Evolutionary conservation across 2,113 vertebrate species (phyloP).

Genomic region (Lathamus discolor): DNA sequence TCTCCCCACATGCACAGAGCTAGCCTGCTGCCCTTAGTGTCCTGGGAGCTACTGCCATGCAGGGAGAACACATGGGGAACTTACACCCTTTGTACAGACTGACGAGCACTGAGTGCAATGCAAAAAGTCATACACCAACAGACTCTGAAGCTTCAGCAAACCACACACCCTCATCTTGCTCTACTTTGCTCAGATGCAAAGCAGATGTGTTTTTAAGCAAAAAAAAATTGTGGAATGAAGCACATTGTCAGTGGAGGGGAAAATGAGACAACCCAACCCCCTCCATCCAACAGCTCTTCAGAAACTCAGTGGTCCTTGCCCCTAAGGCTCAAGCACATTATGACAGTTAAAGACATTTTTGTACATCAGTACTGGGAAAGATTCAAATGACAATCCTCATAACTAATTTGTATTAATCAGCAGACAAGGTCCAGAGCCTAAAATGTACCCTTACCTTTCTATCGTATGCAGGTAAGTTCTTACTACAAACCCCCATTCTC

Average conservation of each 20-base stretch:
- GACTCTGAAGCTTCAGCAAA: neutral
- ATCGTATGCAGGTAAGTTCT: neutral
- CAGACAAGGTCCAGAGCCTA: neutral
- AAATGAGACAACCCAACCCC: neutral
- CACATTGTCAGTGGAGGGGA: too few species aligned
- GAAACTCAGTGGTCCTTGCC: neutral
- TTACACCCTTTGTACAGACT: neutral
- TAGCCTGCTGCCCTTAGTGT: neutral
- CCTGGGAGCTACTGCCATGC: neutral
- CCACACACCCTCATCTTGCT: rapidly evolving
- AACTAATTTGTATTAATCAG: neutral
- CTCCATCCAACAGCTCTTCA: neutral
- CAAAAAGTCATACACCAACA: rapidly evolving
- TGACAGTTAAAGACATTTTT: too few species aligned
- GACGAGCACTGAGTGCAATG: neutral
- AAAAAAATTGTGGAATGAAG: neutral
- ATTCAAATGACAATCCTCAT: neutral
- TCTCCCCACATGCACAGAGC: neutral
- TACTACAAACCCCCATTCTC: neutral
- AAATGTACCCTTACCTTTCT: neutral
- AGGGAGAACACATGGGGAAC: neutral
- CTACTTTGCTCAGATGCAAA: neutral
- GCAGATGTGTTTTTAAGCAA: neutral
- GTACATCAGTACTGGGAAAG: neutral
- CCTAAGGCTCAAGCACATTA: neutral